phyloP scores from a whole-genome alignment of 1,140 invertebrate genomes.

The Bombus polaris region DNA sequence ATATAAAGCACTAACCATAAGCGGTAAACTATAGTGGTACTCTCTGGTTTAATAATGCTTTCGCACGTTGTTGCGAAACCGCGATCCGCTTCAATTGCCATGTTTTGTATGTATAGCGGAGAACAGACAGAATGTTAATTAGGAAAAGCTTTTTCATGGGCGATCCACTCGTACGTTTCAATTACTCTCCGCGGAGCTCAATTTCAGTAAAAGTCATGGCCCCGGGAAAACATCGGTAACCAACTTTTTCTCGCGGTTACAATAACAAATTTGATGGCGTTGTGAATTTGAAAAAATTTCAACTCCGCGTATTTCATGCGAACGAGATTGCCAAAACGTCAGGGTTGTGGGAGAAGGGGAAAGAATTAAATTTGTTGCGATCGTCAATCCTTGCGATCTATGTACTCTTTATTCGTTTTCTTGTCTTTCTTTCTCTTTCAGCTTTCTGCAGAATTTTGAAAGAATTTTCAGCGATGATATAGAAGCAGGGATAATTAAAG shows the following conservation, averaged over 20 bases:
- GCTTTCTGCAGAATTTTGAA: too few species aligned
- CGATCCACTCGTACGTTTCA: neutral
- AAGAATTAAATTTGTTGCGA: too few species aligned
- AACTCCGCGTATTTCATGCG: neutral
- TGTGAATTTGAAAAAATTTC: neutral
- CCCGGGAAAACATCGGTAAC: neutral
- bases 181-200: neutral
- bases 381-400: too few species aligned
- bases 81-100: neutral
- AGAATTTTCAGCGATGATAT: too few species aligned
- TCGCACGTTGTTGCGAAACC: neutral
- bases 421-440: neutral
- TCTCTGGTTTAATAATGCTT: neutral
- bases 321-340: neutral
- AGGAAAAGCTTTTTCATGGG: constrained; percentile 7
- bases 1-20: neutral
- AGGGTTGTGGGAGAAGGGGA: too few species aligned
- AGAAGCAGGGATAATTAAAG: too few species aligned
- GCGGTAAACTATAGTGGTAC: too few species aligned
- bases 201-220: neutral
- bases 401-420: too few species aligned
- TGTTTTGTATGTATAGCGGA: neutral
- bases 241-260: neutral
- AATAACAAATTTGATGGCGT: neutral
- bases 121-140: constrained; percentile 11